Percentiles rank a stretch among this genome's conserved stretches.
These are phyloP conservation scores for Erethizon dorsatum DNA, from an alignment of 2,797 vertebrate species.

Conservation along the genomic window DNA sequence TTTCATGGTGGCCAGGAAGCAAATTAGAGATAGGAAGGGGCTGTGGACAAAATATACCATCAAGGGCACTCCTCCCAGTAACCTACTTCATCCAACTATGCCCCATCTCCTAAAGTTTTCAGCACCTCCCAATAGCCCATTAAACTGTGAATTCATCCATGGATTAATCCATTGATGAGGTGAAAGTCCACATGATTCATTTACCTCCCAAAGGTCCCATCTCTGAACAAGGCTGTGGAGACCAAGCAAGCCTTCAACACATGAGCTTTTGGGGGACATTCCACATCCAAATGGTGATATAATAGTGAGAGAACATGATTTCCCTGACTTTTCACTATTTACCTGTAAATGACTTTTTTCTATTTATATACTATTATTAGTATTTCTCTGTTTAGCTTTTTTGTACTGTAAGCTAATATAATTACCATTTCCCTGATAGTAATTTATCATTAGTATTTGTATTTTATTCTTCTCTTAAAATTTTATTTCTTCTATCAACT, in stretches of 20 bases:
- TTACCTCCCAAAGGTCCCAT: background rate
- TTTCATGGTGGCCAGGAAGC: background rate
- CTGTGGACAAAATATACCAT: background rate
- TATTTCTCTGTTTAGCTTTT: background rate
- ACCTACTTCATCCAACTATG: background rate
- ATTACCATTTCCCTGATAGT: background rate
- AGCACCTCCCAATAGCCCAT: background rate
- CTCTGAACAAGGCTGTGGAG: background rate
- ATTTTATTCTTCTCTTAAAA: constrained; percentile 39
- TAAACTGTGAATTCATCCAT: background rate
- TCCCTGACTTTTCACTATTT: background rate
- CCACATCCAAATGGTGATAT: background rate
- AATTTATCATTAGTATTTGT: constrained; percentile 4
- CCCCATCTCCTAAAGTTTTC: background rate
- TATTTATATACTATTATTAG: no score
- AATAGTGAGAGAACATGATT: background rate
- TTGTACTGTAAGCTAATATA: background rate
- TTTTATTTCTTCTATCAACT: constrained; percentile 41
- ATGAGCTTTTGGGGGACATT: background rate
- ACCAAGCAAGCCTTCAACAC: background rate
- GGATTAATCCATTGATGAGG: background rate
- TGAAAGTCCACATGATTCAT: background rate
- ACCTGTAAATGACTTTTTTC: background rate
- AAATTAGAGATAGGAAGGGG: background rate
- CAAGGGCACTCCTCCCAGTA: background rate